A percentile compares a stretch with the other conserved stretches of the same genome.
phyloP scores from a whole-genome alignment of 2,888 invertebrate species.

The Campoplex nolae region DNA sequence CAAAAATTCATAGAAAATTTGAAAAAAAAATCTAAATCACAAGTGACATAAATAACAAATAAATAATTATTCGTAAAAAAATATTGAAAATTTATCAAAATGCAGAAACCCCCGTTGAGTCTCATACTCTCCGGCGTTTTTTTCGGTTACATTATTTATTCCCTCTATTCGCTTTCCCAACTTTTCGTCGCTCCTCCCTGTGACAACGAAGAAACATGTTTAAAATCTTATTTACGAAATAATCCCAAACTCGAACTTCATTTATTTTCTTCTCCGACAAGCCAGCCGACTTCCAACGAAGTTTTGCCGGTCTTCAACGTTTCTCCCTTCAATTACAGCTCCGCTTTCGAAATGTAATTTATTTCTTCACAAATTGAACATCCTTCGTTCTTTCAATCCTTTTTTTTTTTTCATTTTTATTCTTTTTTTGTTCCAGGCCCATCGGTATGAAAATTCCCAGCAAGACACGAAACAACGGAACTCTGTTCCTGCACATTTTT shows the following conservation, averaged over 20 bases:
- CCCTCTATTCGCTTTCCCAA: slow-evolving; percentile 91
- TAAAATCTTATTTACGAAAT: slow-evolving; percentile 88
- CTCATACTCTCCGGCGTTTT: slow-evolving; percentile 88
- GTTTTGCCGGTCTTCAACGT: slow-evolving; percentile 87
- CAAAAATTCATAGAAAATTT: background rate
- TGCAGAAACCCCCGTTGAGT: slow-evolving; percentile 86
- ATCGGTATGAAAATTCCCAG: slow-evolving; percentile 89
- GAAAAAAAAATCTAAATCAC: background rate
- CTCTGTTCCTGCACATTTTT: slow-evolving; percentile 91
- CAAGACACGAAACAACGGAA: slow-evolving; percentile 93
- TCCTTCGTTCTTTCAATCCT: background rate
- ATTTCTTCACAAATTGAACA: too few species aligned
- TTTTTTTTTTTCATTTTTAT: background rate
- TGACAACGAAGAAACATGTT: slow-evolving; percentile 88
- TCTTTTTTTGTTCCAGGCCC: slow-evolving; percentile 86
- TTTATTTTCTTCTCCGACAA: slow-evolving; percentile 88
- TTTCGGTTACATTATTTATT: slow-evolving; percentile 89
- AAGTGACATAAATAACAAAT: background rate
- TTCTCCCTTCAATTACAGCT: slow-evolving; percentile 89
- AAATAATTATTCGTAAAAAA: background rate
- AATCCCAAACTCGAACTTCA: slow-evolving; percentile 90
- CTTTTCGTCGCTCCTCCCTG: slow-evolving; percentile 91
- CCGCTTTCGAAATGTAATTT: slow-evolving; percentile 85
- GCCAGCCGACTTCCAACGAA: slow-evolving; percentile 86
- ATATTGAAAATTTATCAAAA: slow-evolving; percentile 63